These are phyloP conservation scores for Gobiocypris rarus DNA, from an alignment of 2,113 vertebrate genomes.

Conservation along the genomic window DNA sequence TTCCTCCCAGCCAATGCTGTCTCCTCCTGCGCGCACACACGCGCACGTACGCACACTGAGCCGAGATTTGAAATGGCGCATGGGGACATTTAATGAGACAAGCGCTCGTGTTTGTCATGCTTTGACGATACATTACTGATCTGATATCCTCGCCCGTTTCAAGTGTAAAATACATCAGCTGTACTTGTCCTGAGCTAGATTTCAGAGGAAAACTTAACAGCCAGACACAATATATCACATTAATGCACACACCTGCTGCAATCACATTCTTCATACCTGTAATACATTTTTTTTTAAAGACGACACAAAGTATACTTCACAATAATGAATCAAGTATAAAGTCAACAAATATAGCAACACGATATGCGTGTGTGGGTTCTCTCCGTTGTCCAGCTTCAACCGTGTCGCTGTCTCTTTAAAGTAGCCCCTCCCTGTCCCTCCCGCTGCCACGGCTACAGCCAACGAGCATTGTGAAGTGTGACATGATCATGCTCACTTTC, in stretches of 20 bases:
- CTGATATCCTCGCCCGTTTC: constrained; percentile 66
- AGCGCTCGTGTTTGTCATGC: constrained; percentile 69
- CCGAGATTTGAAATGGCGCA: constrained; percentile 73
- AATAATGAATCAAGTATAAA: background rate
- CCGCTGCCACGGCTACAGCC: constrained; percentile 76
- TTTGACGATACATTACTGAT: constrained; percentile 67
- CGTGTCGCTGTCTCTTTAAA: constrained; percentile 64
- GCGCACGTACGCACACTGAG: constrained; percentile 41
- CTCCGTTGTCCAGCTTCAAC: constrained; percentile 38
- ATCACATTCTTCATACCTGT: constrained; percentile 29
- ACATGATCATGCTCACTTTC: constrained; percentile 85
- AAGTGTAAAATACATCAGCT: constrained; percentile 68
- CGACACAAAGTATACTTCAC: background rate
- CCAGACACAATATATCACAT: constrained; percentile 33
- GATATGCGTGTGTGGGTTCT: background rate
- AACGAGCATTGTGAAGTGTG: constrained; percentile 85
- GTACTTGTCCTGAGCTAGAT: constrained; percentile 32
- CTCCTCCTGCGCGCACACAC: constrained; percentile 40
- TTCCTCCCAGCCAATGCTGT: constrained; percentile 67
- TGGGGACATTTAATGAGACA: constrained; percentile 74
- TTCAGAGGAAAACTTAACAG: constrained; percentile 37
- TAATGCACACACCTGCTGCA: constrained; percentile 39
- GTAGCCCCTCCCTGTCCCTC: constrained; percentile 68
- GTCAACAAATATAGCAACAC: background rate
- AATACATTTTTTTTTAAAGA: constrained; percentile 17